Evolutionary conservation across 2,888 invertebrate genomes (phyloP), one percentile per base, ranked within the genome.

Genomic region (Tridacna crocea): DNA sequence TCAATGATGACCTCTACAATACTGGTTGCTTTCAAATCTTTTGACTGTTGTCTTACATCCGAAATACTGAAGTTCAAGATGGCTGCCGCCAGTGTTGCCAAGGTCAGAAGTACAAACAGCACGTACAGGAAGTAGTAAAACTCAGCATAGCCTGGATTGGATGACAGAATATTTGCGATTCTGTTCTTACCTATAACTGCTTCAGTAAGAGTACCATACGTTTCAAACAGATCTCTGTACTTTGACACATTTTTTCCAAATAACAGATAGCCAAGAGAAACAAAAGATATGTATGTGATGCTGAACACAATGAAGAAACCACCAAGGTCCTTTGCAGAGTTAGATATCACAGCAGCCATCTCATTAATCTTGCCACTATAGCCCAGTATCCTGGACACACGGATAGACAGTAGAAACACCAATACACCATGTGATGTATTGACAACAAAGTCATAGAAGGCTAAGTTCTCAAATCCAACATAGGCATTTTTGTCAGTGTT

Each of bases 361-460:
- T 95, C 93, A 74, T 94, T 94, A 82, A 95, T 94, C 63, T 95
- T 92, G 65, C 93, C 92, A 90, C 95, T 95, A 92, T 95, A 95
- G 77, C 95, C 93, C 51, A 95, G 90, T 72, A 95, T 91, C 12
- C 89, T 79, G 12, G 91, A 88, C 51, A 91, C 85, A 17, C 91
- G 87, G 26, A 91, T 46, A 0, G 90, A 89, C 65, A 87, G 77
- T 15, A 89, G 72, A 76, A 91, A 91, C n/a, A 90, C 89, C 10
- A 91, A 74, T 22, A 85, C 76, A 19, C 88, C 89, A 66, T 86
- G 76, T 17, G 88, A 65, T 17, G 83, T 84, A 46, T 89, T 90
- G 24, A 87, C 88, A 6, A 93, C 81, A 80, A 95, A 93, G 83
- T 95, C 95, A 87, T 94, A 93, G 19, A 92, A 86, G 3, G 93